These are phyloP conservation scores for Onthophagus sagittarius DNA, from an alignment of 2,888 invertebrate species.

Conservation along the genomic window DNA sequence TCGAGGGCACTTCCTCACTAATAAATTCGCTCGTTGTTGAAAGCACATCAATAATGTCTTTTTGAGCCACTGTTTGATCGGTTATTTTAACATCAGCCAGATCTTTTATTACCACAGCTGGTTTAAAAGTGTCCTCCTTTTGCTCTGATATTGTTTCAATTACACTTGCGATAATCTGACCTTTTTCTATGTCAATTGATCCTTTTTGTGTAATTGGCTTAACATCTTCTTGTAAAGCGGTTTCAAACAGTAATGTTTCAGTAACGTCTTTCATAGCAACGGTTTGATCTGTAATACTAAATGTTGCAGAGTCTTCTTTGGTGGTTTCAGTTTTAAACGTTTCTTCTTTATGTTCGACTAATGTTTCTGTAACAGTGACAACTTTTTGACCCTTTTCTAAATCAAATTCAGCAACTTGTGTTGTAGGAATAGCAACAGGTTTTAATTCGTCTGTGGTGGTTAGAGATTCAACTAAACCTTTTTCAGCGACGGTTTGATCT, in stretches of 20 bases:
- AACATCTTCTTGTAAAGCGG: constrained; percentile 18
- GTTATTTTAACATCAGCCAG: constrained; percentile 33
- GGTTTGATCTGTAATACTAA: constrained; percentile 28
- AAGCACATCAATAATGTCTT: constrained; percentile 26
- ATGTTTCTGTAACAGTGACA: constrained; percentile 36
- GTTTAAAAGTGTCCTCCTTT: constrained; percentile 39
- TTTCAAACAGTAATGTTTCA: constrained; percentile 23
- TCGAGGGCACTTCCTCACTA: constrained; percentile 14
- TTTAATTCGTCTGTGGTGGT: constrained; percentile 22
- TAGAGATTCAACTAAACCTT: constrained; percentile 25
- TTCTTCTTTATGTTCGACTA: constrained; percentile 41
- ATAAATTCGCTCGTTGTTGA: constrained; percentile 24
- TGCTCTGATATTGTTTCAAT: constrained; percentile 40
- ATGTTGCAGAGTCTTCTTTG: constrained; percentile 35
- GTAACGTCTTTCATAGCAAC: constrained; percentile 28
- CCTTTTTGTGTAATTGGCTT: constrained; percentile 19
- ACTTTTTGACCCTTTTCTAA: constrained; percentile 28
- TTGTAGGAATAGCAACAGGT: constrained; percentile 13
- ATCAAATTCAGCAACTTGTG: constrained; percentile 16
- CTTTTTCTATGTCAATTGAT: constrained; percentile 23
- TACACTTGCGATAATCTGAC: constrained; percentile 32
- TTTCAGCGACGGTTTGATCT: constrained; percentile 29
- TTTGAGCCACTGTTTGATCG: constrained; percentile 30
- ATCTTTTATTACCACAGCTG: constrained; percentile 34
- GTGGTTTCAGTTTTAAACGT: constrained; percentile 36